These are phyloP conservation scores for Micrasema longulum DNA, from an alignment of 1,140 invertebrate genomes.

Conservation along the genomic window DNA sequence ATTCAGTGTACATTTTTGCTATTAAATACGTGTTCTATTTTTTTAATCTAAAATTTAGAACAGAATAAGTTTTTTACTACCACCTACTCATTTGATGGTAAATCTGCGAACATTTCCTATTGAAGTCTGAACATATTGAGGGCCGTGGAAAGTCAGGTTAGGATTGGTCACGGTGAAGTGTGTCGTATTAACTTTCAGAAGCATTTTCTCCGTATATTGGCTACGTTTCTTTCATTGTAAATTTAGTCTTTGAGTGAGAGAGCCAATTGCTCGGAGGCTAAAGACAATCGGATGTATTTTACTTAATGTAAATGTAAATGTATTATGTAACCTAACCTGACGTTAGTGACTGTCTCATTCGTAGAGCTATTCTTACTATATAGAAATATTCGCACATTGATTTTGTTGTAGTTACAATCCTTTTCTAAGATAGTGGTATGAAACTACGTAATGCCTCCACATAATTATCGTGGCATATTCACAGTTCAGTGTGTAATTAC, in stretches of 20 bases:
- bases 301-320: conserved; percentile 53
- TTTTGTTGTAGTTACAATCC: conserved; percentile 54
- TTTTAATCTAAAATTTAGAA: conserved; percentile 54
- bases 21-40: conserved; percentile 55
- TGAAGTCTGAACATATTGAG: conserved; percentile 52
- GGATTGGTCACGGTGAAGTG: conserved; percentile 31
- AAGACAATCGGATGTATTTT: conserved; percentile 52
- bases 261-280: conserved; percentile 52
- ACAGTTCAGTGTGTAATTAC: conserved; percentile 63
- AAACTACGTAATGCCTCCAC: conserved; percentile 52
- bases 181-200: conserved; percentile 26
- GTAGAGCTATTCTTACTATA: conserved; percentile 55
- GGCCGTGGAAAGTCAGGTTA: conserved; percentile 52
- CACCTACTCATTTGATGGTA: conserved; percentile 52
- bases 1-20: conserved; percentile 54
- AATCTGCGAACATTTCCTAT: conserved; percentile 53
- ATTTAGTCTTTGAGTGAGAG: conserved; percentile 51
- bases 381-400: conserved; percentile 54
- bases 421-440: conserved; percentile 53
- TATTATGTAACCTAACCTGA: conserved; percentile 55
- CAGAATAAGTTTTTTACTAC: conserved; percentile 53
- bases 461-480: conserved; percentile 51
- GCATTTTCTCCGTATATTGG: conserved; percentile 39
- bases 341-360: conserved; percentile 54
- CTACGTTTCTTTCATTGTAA: conserved; percentile 48